These are phyloP conservation scores for Ostrea edulis DNA, from an alignment of 1,140 invertebrate species.

Conservation along the genomic window DNA sequence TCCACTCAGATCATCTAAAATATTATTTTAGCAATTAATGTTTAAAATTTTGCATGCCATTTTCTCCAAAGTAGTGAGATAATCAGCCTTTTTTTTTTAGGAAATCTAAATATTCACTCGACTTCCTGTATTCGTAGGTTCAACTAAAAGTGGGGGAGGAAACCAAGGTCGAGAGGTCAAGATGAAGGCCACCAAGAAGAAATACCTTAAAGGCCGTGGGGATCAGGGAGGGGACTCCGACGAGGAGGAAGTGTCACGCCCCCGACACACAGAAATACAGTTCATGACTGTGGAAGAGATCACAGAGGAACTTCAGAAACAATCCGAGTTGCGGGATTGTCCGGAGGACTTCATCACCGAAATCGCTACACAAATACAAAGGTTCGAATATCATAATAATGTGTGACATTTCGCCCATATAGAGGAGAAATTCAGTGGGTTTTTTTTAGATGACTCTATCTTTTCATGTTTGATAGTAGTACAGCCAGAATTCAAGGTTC, in stretches of 20 bases:
- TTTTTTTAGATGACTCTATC: background rate
- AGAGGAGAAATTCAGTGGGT: background rate
- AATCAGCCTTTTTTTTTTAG: no score
- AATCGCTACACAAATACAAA: conserved; percentile 77
- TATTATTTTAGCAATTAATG: no score
- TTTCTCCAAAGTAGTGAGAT: no score
- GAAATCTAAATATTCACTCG: no score
- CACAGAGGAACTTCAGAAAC: conserved; percentile 83
- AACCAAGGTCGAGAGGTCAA: conserved; percentile 96
- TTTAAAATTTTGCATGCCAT: no score
- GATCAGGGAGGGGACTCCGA: conserved; percentile 76
- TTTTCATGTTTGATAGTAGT: no score
- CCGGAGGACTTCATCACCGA: conserved; percentile 80
- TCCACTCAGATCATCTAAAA: no score
- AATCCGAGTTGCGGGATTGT: conserved; percentile 80
- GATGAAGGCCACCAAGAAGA: conserved; percentile 93
- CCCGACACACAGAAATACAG: conserved; percentile 81
- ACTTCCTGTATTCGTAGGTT: conserved; percentile 46
- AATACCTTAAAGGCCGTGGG: conserved; percentile 82
- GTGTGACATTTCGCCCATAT: background rate
- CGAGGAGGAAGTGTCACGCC: conserved; percentile 63
- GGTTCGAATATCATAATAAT: no score
- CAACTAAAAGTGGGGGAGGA: conserved; percentile 83
- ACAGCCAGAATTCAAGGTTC: no score
- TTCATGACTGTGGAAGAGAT: conserved; percentile 87